Evolutionary conservation across 2,888 invertebrate species (phyloP), one percentile per base, ranked within the genome.

Genomic region (Apotomis capreana): DNA sequence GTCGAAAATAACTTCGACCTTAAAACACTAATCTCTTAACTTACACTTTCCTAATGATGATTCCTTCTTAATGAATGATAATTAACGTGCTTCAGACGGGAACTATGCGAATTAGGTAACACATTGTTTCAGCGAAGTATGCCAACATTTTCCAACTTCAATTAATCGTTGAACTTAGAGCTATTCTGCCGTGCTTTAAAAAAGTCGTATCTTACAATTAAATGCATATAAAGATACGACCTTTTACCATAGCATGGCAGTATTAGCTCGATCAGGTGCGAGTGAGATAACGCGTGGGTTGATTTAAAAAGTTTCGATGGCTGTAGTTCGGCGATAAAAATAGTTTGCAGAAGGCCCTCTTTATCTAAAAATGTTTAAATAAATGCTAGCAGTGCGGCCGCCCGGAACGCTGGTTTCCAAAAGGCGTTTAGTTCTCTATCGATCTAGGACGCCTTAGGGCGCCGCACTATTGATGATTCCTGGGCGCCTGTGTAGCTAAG

Each of bases 141-240:
- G 75, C 77, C 75, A 74, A 58, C 64, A 58, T 72, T 75, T 72
- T 75, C 68, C 74, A 76, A 74, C 78, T 78, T 76, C 74, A 76
- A 82, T 81, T 79, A 79, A 82, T 79, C 78, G 75, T 67, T 60
- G 77, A 79, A 78, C 77, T 82, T 80, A n/a, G 40, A 5, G 74
- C 76, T 76, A 77, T 26, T 26, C 26, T 2, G 2, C 26, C 26
- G 26, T 26, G 26, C 26, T 26, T 26, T 26, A 26, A 26, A 26
- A 15, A 26, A 26, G 2, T 26, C 26, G 26, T 26, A 26, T 26
- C 26, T 26, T 26, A 26, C 26, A 26, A 26, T 26, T 26, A 26
- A 26, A 0, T 26, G 26, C 26, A 26, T 26, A 26, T 26, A 26
- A 2, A 26, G 26, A 26, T 26, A 26, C 26, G 26, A 26, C 26